Base-by-base conservation (phyloP, 2,113 vertebrate genomes). In the Garra rufa region DNA sequence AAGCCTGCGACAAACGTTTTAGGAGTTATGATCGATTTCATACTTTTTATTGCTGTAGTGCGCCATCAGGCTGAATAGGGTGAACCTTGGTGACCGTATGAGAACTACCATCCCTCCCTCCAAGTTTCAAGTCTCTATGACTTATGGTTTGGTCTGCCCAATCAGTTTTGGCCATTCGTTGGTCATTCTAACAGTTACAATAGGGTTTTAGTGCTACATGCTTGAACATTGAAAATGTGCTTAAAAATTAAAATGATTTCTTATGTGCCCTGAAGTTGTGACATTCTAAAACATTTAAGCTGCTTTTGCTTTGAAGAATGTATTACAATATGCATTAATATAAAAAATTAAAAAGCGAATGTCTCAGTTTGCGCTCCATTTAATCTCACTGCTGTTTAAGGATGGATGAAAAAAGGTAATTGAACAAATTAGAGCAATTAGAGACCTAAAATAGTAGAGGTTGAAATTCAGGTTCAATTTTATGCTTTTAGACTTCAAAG, bases 401-500 rank as follows among this genome's bases (percentile, higher is more conserved):
- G 11, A 73, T 13, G 11, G 71, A 75, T 28, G 24, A 26, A 70
- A 67, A 69, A 3, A 21, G 2, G 50, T 13, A 34, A 19, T 50
- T 76, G 0, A 4, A 9, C 34, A 5, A 26, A 17, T 17, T 1
- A 0, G 1, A 15, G 0, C 3, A 17, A 50, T 75, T 48, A 26
- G 46, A 75, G 44, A 19, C 44, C 17, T 67, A 21, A 21, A 5
- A 43, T 6, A 55, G 52, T 55, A 59, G 28, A 77, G 19, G 50
- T 7, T 34, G 1, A 24, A 13, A 17, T 19, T 4, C 3, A 0
- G 11, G 48, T 38, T 13, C 28, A 57, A 38, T 55, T 9, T 57
- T 55, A 11, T 11, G 46, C 74, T 55, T 34, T 52, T 59, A 43
- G 30, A 59, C 24, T 80, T 65, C 55, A 80, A 61, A 43, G 52